These are phyloP conservation scores for Cladorhizidae sp. DNA, from an alignment of 37 sponge, comb jelly and placozoan species.

Conservation along the genomic window DNA sequence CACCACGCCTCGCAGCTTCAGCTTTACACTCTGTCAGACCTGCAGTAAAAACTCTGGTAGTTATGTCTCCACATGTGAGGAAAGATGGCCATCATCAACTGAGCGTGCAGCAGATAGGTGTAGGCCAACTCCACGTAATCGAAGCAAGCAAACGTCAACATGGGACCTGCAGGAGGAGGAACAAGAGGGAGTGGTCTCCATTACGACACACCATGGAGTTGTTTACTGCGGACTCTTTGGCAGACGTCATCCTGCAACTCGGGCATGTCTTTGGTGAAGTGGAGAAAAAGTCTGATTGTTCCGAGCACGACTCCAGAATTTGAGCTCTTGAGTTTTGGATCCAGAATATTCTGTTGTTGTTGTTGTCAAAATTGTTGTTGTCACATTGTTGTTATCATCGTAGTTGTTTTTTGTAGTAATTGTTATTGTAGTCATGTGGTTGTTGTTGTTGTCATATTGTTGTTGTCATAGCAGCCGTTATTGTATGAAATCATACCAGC, in stretches of 20 bases:
- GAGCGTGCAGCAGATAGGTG: constrained; percentile 76
- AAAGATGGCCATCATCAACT: constrained; percentile 63
- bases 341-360: constrained; percentile 77
- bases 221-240: constrained; percentile 64
- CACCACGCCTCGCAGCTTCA: background rate
- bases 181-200: background rate
- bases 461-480: no score
- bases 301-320: constrained; percentile 87
- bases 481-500: no score
- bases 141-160: constrained; percentile 75
- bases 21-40: constrained; percentile 47
- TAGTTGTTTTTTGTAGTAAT: background rate
- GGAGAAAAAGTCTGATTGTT: constrained; percentile 76
- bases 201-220: background rate
- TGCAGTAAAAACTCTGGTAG: constrained; percentile 80
- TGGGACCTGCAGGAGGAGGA: constrained; percentile 54
- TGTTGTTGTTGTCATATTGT: no score
- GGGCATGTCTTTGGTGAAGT: constrained; percentile 65
- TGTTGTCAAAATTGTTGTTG: no score
- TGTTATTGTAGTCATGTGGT: no score
- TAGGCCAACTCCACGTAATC: constrained; percentile 74
- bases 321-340: constrained; percentile 78
- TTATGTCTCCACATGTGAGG: constrained; percentile 49
- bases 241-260: constrained; percentile 70
- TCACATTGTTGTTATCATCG: background rate